These are phyloP conservation scores for Rhagophthalmus giganteus DNA, from an alignment of 2,888 invertebrate species.

Conservation along the genomic window DNA sequence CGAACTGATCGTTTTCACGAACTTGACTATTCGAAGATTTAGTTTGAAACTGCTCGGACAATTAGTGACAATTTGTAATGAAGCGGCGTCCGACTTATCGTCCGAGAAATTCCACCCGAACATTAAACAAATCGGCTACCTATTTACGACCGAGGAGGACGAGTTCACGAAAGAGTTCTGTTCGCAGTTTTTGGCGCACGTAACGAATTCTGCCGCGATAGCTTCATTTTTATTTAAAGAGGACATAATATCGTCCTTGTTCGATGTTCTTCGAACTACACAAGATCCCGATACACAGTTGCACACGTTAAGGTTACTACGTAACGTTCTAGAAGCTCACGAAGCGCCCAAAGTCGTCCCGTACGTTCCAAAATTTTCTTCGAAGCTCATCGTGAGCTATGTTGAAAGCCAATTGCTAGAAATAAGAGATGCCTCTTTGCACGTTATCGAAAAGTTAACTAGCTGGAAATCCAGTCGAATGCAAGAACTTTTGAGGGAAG, in stretches of 20 bases:
- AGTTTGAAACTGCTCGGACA: slow-evolving; percentile 14
- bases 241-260: slow-evolving; percentile 11
- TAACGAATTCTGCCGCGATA: slow-evolving; percentile 4
- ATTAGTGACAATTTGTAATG: slow-evolving; percentile 6
- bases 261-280: slow-evolving; percentile 6
- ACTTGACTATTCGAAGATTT: slow-evolving; percentile 17
- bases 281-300: slow-evolving; percentile 17
- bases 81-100: slow-evolving; percentile 12
- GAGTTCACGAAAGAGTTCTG: slow-evolving; percentile 15
- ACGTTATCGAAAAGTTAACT: slow-evolving; percentile 10
- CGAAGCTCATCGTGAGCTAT: slow-evolving; percentile 9
- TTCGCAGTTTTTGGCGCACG: slow-evolving; percentile 10
- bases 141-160: slow-evolving; percentile 11
- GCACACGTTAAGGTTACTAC: slow-evolving; percentile 11
- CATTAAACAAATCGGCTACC: slow-evolving; percentile 5
- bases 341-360: slow-evolving; percentile 18
- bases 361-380: slow-evolving; percentile 9
- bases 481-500: slow-evolving; percentile 13
- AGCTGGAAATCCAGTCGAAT: slow-evolving; percentile 4
- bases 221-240: slow-evolving; percentile 10
- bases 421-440: slow-evolving; percentile 6
- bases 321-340: slow-evolving; percentile 10
- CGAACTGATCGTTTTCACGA: slow-evolving; percentile 1
- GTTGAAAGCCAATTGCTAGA: slow-evolving; percentile 10
- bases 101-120: slow-evolving; percentile 3